Evolutionary conservation across 1,140 invertebrate species (phyloP), one percentile per base, ranked within the genome.

Genomic region (Spodoptera litura): DNA sequence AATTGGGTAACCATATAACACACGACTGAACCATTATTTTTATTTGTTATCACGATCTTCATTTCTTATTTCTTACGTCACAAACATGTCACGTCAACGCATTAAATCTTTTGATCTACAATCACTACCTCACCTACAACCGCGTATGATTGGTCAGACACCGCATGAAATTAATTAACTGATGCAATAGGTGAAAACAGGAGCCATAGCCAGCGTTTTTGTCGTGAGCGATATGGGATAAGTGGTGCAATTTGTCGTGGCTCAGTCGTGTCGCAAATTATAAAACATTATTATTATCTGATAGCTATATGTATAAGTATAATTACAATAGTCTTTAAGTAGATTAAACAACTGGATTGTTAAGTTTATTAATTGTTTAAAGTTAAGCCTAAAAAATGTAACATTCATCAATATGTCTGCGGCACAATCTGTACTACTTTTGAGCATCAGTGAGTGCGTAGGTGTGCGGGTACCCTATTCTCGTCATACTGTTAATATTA

Each of bases 81-180:
- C 20, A 58, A 52, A 68, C 56, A 77, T 85, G 87, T 88, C 85
- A 85, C 83, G 86, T 91, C 91, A 89, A 89, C 86, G 74, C 15
- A n/a, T 27, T 52, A 88, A 84, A 85, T 83, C 83, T 31, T 77
- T 88, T 87, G 88, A 89, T 88, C 86, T 88, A 78, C 75, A 80
- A 73, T 82, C 71, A 78, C 74, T 61, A 55, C 49, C 81, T 12
- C 85, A 89, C 31, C 31, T 5, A 31, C 31, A 31, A 31, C 88
- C 88, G 86, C 74, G 64, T 82, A 83, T 91, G 89, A 91, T 91
- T 87, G 90, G 87, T 91, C 78, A 81, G 85, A 89, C 86, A 88
- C 74, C 80, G 87, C 80, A 87, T 88, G 87, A 90, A 89, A 90
- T 91, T 91, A 91, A 92, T 92, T 92, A 90, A 85, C 82, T 85